Base-by-base conservation (phyloP, 2,888 invertebrate species). In the Chrysodeixis includens region DNA sequence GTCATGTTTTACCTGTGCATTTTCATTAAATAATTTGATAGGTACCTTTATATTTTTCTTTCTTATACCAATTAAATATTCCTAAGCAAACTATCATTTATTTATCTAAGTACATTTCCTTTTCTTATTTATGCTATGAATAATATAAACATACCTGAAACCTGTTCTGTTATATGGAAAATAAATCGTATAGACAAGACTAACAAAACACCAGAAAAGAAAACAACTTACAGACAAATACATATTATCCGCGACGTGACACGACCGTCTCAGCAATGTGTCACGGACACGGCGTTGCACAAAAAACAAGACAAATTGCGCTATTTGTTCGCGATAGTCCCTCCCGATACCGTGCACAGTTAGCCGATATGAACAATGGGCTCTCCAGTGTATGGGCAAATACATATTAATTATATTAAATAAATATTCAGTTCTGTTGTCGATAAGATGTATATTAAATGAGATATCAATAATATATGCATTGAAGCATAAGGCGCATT, bases 291-390 rank as follows among this genome's bases (percentile, higher is more conserved):
- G 49, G 69, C 56, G 35, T 55, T 72, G 74, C 65, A 79, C 86
- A 89, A 91, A 91, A 90, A 90, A 91, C 87, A 90, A 91, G 89
- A 91, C 90, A 91, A 91, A 91, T 90, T 86, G 87, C 88, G 87
- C 88, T 90, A 90, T 92, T 92, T 90, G 90, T 90, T 84, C 82
- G 74, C 89, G 90, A 91, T 89, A 89, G 90, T 88, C 80, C 40
- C 86, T 75, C 69, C 83, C 87, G 88, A 91, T 90, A 90, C 88
- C 83, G 84, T 78, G 78, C 79, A 79, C 86, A 84, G 90, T 87
- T 87, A 88, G 87, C 86, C 82, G 80, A 87, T 88, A 88, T 85
- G 85, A 87, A 90, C 88, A 88, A 89, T 89, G 83, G 83, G 79
- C 83, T 71, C 80, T 65, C 71, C 30, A 81, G 20, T 49, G 20